Percentiles rank a stretch among this genome's conserved stretches.
These are phyloP conservation scores for Plodia interpunctella DNA, from an alignment of 1,140 invertebrate species.

Conservation along the genomic window DNA sequence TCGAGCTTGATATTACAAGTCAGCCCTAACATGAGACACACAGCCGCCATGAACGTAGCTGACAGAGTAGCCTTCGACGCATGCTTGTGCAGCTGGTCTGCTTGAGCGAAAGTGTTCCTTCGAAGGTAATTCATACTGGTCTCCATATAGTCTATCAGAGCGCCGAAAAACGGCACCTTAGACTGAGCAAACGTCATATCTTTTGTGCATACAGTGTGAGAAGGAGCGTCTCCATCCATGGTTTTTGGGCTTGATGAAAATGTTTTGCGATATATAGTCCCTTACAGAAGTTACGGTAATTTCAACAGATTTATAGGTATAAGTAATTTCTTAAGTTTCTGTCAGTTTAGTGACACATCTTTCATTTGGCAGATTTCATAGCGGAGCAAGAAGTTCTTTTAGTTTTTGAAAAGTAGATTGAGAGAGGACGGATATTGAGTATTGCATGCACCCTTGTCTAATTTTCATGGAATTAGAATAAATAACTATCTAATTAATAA, in stretches of 20 bases:
- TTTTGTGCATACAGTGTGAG: conserved; percentile 8
- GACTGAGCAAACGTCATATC: conserved; percentile 52
- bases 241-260: neutral
- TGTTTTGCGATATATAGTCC: no score
- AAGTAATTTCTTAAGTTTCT: no score
- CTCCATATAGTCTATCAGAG: conserved; percentile 53
- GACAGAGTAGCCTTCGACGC: conserved; percentile 36
- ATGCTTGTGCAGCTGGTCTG: conserved; percentile 38
- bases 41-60: conserved; percentile 40
- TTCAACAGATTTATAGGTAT: no score
- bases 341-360: no score
- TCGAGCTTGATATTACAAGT: conserved; percentile 60
- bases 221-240: neutral
- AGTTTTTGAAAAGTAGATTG: no score
- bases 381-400: no score
- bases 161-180: conserved; percentile 44
- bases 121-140: conserved; percentile 48
- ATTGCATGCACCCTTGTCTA: no score
- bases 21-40: conserved; percentile 48
- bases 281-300: no score
- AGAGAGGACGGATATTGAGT: no score
- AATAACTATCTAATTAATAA: no score
- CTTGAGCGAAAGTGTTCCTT: conserved; percentile 35
- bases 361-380: no score
- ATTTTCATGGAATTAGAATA: no score